Evolutionary conservation across 2,888 invertebrate species (phyloP).

Genomic region (Acronicta alni): DNA sequence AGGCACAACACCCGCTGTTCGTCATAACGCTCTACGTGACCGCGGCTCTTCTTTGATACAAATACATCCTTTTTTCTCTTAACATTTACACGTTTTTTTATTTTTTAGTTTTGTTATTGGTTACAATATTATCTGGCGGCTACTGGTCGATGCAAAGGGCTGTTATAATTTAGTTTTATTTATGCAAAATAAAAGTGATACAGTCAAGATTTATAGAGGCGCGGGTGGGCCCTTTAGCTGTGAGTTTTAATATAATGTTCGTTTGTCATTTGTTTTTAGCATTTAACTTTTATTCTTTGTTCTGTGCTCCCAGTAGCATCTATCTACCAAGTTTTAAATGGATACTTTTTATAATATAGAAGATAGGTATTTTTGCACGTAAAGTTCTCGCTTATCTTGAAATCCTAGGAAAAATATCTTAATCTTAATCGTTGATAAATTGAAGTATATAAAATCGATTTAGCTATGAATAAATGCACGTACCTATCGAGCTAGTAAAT

Average conservation of each 20-base stretch:
- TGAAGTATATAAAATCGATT: constrained; percentile 12
- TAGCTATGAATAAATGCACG: constrained; percentile 5
- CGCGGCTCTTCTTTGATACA: constrained; percentile 85
- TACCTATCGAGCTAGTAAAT: constrained; percentile 7
- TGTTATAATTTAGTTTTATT: constrained; percentile 87
- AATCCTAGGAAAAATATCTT: neutral
- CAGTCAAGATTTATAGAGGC: constrained; percentile 80
- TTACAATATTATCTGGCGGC: constrained; percentile 87
- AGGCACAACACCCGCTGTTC: constrained; percentile 79
- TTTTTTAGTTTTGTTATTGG: constrained; percentile 86
- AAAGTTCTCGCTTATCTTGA: neutral
- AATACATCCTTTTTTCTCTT: constrained; percentile 79
- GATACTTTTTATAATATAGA: too few relatives aligned
- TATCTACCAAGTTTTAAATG: neutral
- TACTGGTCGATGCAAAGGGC: constrained; percentile 85
- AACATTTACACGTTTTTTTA: constrained; percentile 71
- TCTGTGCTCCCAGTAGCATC: constrained; percentile 1
- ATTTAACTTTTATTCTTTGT: constrained; percentile 24
- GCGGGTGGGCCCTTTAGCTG: constrained; percentile 67
- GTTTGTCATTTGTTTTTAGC: constrained; percentile 52
- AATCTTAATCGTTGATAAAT: neutral
- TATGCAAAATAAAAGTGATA: constrained; percentile 87
- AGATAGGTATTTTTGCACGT: neutral
- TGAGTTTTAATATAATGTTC: constrained; percentile 53
- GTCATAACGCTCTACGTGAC: constrained; percentile 87